Evolutionary conservation across 2,797 vertebrate species (phyloP), one percentile per base, ranked within the genome.

Genomic region (Pipistrellus pipistrellus): DNA sequence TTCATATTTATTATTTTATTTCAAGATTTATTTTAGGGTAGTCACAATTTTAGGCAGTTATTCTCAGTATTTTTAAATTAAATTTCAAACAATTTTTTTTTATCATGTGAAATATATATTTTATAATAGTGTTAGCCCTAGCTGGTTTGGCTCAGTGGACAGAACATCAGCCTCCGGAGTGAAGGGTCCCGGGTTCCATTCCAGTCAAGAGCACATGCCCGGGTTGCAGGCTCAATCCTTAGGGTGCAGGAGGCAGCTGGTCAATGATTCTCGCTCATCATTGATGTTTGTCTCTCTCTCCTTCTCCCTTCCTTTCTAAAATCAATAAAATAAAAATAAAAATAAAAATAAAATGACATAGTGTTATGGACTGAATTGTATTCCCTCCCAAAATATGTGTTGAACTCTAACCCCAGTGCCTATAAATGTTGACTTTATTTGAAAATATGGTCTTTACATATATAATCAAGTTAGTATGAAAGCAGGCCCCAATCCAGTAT

Each of bases 61-160:
- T 32, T 95, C 25, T 90, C 25, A 71, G 44, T 32, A 57, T 85
- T 81, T 76, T 51, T 89, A 68, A 41, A 75, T 68, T 93, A 62
- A 85, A 59, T 82, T 90, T 90, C 32, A 92, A 73, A 85, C 14
- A n/a, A 62, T 87, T 83, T 76, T 88, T 88, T 72, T 78, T 91
- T 92, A 80, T 53, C 62, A 46, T 41, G 87, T 44, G 7, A 38
- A 72, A 95, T 87, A 64, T 41, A 23, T 87, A 80, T 51, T 81
- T 92, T 80, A 90, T 69, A 51, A 32, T 53, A 25, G 27, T 30
- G 59, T 62, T 62, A 62, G 27, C 27, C 59, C 59, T 62, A 30
- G 59, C 5, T 62, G 12, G 27, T 30, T 62, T 62, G 59, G 27
- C 59, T 62, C 27, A 62, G 59, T 62, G 59, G 59, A 27, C 12